Evolutionary conservation across 2,797 vertebrate genomes (phyloP).

Genomic region (Crenichthys baileyi): DNA sequence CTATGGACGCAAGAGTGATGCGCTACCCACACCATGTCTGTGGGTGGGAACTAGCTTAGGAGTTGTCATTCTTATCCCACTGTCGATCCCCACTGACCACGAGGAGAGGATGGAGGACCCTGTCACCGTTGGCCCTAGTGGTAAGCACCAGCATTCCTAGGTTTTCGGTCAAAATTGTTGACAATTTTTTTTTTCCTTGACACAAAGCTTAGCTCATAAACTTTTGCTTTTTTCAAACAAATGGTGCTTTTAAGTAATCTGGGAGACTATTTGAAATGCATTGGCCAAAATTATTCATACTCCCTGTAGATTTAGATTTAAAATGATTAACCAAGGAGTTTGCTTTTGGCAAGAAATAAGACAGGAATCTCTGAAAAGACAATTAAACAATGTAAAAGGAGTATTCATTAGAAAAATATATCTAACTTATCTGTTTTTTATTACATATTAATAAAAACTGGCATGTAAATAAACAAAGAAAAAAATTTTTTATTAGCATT

Average conservation of each 20-base stretch:
- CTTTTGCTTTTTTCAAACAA: too few species aligned
- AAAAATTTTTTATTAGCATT: background rate
- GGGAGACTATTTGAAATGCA: too few species aligned
- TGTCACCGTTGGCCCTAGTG: slow-evolving; percentile 87
- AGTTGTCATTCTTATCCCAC: slow-evolving; percentile 89
- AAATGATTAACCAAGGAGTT: too few species aligned
- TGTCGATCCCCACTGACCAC: slow-evolving; percentile 88
- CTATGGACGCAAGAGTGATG: slow-evolving; percentile 88
- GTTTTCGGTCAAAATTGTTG: background rate
- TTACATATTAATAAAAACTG: background rate
- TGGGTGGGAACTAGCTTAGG: slow-evolving; percentile 97
- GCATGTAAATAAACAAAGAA: background rate
- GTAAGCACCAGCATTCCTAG: slow-evolving; percentile 78
- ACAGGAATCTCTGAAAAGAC: too few species aligned
- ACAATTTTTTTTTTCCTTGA: background rate
- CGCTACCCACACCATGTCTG: slow-evolving; percentile 87
- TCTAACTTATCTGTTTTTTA: background rate
- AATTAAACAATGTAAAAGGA: too few species aligned
- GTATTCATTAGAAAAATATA: too few species aligned
- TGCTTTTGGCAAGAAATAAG: too few species aligned
- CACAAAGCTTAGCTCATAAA: background rate
- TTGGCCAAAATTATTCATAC: too few species aligned
- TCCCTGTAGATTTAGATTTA: too few species aligned
- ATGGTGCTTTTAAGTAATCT: too few species aligned
- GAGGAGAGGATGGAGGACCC: slow-evolving; percentile 91